These are phyloP conservation scores for Halcyon leucocephala DNA, from an alignment of 2,797 vertebrate species.

Conservation along the genomic window DNA sequence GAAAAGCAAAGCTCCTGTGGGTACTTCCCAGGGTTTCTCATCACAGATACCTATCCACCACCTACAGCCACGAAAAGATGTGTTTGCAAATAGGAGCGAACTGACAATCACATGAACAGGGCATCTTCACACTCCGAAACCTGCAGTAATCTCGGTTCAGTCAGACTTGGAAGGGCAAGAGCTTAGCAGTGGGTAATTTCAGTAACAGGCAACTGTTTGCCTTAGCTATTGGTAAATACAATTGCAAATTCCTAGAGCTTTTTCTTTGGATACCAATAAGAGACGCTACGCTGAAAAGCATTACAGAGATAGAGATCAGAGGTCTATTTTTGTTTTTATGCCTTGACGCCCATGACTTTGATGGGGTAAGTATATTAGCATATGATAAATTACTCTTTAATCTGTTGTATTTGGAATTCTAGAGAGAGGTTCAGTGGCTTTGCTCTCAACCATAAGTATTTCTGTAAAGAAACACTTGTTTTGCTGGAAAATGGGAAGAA, in stretches of 20 bases:
- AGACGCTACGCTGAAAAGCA: neutral
- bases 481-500: slow-evolving; percentile 20
- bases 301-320: slow-evolving; percentile 52
- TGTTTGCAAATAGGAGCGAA: neutral
- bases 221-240: neutral
- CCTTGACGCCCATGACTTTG: slow-evolving; percentile 22
- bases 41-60: neutral
- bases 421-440: slow-evolving; percentile 28
- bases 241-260: slow-evolving; percentile 12
- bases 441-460: slow-evolving; percentile 17
- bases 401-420: slow-evolving; percentile 15
- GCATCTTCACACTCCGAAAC: neutral
- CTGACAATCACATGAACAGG: neutral
- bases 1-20: neutral
- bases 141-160: neutral
- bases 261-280: neutral
- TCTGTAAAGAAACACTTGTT: slow-evolving; percentile 35
- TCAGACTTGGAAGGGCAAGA: neutral
- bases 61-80: neutral
- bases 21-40: neutral
- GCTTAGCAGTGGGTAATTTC: neutral
- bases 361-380: slow-evolving; percentile 39
- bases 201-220: neutral
- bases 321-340: slow-evolving; percentile 28
- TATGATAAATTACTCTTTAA: slow-evolving; percentile 56